Conservation (phyloP, 2,797 vertebrate genomes). For the Eidolon dupreanum region DNA sequence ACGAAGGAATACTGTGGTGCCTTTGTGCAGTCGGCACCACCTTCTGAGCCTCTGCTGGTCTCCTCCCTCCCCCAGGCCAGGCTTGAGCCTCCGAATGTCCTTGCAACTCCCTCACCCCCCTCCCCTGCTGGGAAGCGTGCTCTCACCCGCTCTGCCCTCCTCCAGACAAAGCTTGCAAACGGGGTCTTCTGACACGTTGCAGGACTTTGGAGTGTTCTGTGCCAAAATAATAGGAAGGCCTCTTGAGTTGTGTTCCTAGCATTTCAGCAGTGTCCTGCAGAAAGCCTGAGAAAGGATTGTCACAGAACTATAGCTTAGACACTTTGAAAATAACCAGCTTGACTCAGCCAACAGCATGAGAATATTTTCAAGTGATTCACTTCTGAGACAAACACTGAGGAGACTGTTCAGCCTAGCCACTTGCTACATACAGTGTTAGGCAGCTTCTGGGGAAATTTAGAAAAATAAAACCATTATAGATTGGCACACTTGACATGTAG, state of each 20-base stretch:
- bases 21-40: accelerated
- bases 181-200: neutral
- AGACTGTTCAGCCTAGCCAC: accelerated
- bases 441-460: neutral
- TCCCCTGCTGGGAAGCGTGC: neutral
- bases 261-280: neutral
- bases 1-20: accelerated
- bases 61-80: no score
- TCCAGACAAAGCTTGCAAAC: neutral
- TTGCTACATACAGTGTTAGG: accelerated
- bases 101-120: neutral
- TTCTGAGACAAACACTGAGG: accelerated
- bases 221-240: neutral
- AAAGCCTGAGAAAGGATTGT: neutral
- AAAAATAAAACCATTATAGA: neutral
- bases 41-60: neutral
- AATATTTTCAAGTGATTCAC: neutral
- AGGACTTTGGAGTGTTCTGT: neutral
- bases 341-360: neutral
- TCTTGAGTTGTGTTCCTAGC: neutral
- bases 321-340: neutral
- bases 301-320: neutral
- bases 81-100: neutral
- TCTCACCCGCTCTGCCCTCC: neutral
- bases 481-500: no score